Base-by-base conservation (phyloP, 2,888 invertebrate species). In the Chaetogeoica ovagalla region DNA sequence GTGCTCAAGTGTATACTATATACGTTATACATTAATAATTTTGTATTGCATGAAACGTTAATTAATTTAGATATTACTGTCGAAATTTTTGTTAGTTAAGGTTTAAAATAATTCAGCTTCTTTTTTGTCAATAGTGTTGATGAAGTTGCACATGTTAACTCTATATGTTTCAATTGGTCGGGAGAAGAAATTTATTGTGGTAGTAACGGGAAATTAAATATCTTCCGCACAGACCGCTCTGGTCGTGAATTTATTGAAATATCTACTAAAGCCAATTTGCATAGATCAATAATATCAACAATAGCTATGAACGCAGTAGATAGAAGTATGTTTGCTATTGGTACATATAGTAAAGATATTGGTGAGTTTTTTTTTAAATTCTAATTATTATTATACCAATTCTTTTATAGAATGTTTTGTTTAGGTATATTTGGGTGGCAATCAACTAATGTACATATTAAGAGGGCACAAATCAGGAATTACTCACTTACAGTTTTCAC, bases 121-220 rank as follows among this genome's bases (percentile, higher is more conserved):
- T 21, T 7, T 4, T 60, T 82, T 76, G 77, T 71, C 84, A 82
- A 82, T 83, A 89, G 89, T 82, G 91, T 92, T 77, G 97, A 98
- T 87, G 96, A 97, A 88, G 90, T 97, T 84, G 92, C 93, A 84
- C 90, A 95, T 23, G 95, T 97, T 1, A 88, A 94, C 84, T 93
- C 94, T 83, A 86, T 95, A 39, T 89, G 90, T 83, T 97, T 97
- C 87, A 91, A 91, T 82, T 86, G 89, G 72, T 90, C 92, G 84
- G 95, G 95, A 8, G 88, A 88, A 73, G 90, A 90, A 85, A 90
- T 98, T 68, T 92, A 93, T 87, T 93, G 92, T 85, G 98, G 97
- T n/a, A 97, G 94, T 85, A 94, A 94, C 86, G 95, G 95, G 86
- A 88, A 88, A 83, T 88, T 98, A 68, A 90, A 94, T 86, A 91